A percentile compares a stretch with the other conserved stretches of the same genome.
These are phyloP conservation scores for Patella ulyssiponensis DNA, from an alignment of 2,888 invertebrate species.

Conservation along the genomic window DNA sequence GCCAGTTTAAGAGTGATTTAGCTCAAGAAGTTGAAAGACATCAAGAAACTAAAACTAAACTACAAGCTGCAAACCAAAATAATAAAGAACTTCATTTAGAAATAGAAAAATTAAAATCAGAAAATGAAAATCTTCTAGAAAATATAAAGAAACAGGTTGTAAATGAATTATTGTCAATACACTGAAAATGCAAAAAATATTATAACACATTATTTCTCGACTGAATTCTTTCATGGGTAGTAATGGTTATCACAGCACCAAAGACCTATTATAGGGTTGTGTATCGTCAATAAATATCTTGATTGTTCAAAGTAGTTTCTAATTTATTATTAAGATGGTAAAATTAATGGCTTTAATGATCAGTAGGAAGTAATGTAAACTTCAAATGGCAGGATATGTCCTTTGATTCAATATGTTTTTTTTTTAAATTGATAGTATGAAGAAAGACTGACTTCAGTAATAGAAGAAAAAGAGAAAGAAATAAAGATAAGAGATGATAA, in stretches of 20 bases:
- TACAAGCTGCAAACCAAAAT: slow-evolving; percentile 38
- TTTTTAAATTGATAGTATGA: slow-evolving; percentile 59
- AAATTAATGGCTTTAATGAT: too few relatives aligned
- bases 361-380: too few relatives aligned
- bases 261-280: too few relatives aligned
- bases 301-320: too few relatives aligned
- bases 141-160: slow-evolving; percentile 25
- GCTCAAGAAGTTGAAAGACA: slow-evolving; percentile 50
- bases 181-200: too few relatives aligned
- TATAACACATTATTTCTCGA: too few relatives aligned
- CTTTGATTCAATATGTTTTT: background rate
- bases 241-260: too few relatives aligned
- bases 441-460: slow-evolving; percentile 46
- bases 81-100: slow-evolving; percentile 39
- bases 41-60: slow-evolving; percentile 40
- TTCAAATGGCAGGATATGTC: background rate
- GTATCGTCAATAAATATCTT: too few relatives aligned
- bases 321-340: too few relatives aligned
- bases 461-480: slow-evolving; percentile 61
- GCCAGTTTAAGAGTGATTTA: slow-evolving; percentile 47
- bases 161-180: too few relatives aligned
- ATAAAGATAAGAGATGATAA: slow-evolving; percentile 65
- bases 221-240: too few relatives aligned
- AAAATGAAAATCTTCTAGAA: slow-evolving; percentile 44
- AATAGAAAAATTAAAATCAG: slow-evolving; percentile 33